These are phyloP conservation scores for Vipera latastei DNA, from an alignment of 2,797 vertebrate genomes.

Conservation along the genomic window DNA sequence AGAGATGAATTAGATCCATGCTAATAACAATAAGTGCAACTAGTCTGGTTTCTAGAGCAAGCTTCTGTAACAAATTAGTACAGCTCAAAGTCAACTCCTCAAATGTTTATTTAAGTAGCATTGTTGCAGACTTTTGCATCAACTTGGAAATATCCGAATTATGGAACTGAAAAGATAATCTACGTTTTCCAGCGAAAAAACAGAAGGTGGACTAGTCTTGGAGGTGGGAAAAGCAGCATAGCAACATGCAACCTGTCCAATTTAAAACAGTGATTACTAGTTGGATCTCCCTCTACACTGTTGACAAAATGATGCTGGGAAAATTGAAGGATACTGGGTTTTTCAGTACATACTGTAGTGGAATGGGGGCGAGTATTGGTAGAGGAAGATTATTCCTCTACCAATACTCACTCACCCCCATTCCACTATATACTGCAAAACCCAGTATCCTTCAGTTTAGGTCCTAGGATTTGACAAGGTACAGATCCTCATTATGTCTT, in stretches of 20 bases:
- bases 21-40: neutral
- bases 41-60: neutral
- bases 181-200: neutral
- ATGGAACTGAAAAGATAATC: neutral
- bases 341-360: too few relatives aligned
- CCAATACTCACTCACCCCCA: neutral
- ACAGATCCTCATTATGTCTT: neutral
- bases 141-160: neutral
- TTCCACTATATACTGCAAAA: neutral
- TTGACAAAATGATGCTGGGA: neutral
- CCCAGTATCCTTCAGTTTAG: neutral
- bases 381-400: neutral
- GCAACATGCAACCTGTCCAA: neutral
- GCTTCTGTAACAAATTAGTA: neutral
- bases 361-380: neutral
- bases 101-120: neutral
- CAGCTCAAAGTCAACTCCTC: neutral
- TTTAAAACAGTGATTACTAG: neutral
- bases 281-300: neutral
- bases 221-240: neutral
- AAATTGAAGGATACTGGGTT: neutral
- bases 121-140: neutral
- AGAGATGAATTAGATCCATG: neutral
- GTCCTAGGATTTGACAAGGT: neutral
- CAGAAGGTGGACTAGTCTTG: neutral